Evolutionary conservation across 2,113 vertebrate species (phyloP).

Genomic region (Oncorhynchus mykiss): DNA sequence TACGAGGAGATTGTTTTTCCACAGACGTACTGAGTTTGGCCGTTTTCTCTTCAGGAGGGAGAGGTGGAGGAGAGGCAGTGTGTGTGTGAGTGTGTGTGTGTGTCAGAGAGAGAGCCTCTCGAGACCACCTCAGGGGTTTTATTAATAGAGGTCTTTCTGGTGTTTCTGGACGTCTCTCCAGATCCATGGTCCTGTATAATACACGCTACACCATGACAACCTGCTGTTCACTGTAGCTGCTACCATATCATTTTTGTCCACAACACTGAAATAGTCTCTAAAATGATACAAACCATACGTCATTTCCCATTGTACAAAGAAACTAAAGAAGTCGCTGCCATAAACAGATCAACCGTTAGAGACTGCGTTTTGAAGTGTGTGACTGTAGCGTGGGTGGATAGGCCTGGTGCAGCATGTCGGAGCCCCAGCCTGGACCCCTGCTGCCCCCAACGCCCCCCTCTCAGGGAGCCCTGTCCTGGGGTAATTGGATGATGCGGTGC

Average conservation of each 20-base stretch:
- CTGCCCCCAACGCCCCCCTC: slow-evolving; percentile 26
- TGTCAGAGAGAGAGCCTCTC: not conserved
- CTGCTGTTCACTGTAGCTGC: not conserved
- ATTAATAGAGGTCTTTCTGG: not conserved
- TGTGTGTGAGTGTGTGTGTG: slow-evolving; percentile 11
- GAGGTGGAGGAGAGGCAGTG: slow-evolving; percentile 31
- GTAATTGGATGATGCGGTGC: slow-evolving; percentile 70
- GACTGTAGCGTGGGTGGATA: not conserved
- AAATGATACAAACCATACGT: too few species aligned
- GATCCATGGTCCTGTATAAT: not conserved
- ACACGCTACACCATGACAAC: not conserved
- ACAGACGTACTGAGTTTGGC: slow-evolving; percentile 64
- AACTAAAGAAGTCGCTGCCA: not conserved
- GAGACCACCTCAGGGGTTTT: not conserved
- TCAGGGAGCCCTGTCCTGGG: slow-evolving; percentile 32
- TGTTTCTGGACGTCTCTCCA: not conserved
- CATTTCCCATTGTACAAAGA: not conserved
- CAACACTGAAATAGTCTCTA: too few species aligned
- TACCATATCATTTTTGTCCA: not conserved
- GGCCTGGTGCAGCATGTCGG: not conserved
- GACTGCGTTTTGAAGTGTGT: not conserved
- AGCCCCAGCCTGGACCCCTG: slow-evolving; percentile 5
- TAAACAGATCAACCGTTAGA: not conserved
- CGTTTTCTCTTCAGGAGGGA: slow-evolving; percentile 33
- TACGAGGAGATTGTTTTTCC: slow-evolving; percentile 67